Evolutionary conservation across 2,113 vertebrate genomes (phyloP).

Genomic region (Rhinichthys klamathensis): DNA sequence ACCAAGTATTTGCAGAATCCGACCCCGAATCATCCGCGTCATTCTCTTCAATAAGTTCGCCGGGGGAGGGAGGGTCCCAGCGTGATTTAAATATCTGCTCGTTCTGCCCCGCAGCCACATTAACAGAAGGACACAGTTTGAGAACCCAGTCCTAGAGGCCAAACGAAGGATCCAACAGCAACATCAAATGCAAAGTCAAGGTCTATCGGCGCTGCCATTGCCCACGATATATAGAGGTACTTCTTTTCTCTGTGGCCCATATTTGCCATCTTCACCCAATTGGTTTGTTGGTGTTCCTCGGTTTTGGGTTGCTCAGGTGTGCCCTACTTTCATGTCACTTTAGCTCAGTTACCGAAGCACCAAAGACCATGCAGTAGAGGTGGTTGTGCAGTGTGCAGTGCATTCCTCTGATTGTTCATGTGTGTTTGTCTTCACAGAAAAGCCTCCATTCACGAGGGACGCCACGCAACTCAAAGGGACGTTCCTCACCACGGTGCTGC

Average conservation of each 20-base stretch:
- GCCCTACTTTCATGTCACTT: slow-evolving; percentile 19
- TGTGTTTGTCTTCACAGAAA: slow-evolving; percentile 79
- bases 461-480: slow-evolving; percentile 96
- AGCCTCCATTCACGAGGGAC: slow-evolving; percentile 96
- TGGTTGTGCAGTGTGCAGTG: not conserved
- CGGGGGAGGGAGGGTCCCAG: slow-evolving; percentile 37
- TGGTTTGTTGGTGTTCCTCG: slow-evolving; percentile 18
- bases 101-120: slow-evolving; percentile 84
- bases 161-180: slow-evolving; percentile 95
- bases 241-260: slow-evolving; percentile 25
- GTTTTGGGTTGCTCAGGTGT: slow-evolving; percentile 26
- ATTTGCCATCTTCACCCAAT: slow-evolving; percentile 12
- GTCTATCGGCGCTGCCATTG: slow-evolving; percentile 91
- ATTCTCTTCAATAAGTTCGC: slow-evolving; percentile 20
- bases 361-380: slow-evolving; percentile 11
- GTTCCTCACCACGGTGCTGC: slow-evolving; percentile 94
- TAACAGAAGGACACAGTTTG: slow-evolving; percentile 99
- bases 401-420: slow-evolving; percentile 4
- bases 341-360: not conserved
- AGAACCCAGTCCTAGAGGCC: slow-evolving; percentile 98
- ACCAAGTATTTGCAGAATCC: slow-evolving; percentile 18
- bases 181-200: slow-evolving; percentile 96
- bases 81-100: slow-evolving; percentile 48
- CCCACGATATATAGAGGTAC: slow-evolving; percentile 95
- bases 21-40: slow-evolving; percentile 7